phyloP scores from a whole-genome alignment of 2,797 vertebrate genomes.

The Melanotaenia parkinsoni region DNA sequence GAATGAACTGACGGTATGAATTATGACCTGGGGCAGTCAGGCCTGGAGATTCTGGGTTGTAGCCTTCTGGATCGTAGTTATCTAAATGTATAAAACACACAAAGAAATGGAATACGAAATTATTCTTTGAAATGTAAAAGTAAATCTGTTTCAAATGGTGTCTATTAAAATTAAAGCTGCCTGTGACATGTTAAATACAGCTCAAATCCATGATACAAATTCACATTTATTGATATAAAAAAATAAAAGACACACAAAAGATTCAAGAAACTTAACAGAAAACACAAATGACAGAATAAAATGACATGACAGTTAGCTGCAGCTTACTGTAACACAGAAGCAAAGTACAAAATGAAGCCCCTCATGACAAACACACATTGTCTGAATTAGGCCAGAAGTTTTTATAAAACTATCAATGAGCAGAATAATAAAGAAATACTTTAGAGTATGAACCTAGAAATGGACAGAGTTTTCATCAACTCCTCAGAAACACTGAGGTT shows the following conservation, averaged over 20 bases:
- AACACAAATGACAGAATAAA: not conserved
- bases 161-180: not conserved
- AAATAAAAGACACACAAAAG: not conserved
- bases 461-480: not conserved
- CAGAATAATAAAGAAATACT: conserved; percentile 23
- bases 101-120: not conserved
- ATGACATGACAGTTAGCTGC: not conserved
- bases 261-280: not conserved
- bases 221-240: not conserved
- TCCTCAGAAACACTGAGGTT: conserved; percentile 13
- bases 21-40: conserved; percentile 91
- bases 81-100: conserved; percentile 77
- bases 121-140: not conserved
- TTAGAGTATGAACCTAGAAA: not conserved
- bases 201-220: not conserved
- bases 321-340: not conserved
- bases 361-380: conserved; percentile 10
- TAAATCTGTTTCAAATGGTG: not conserved
- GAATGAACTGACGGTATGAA: conserved; percentile 96
- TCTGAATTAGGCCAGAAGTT: conserved; percentile 4
- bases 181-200: not conserved
- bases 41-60: conserved; percentile 98
- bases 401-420: conserved; percentile 27
- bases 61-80: conserved; percentile 96
- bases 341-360: not conserved